Evolutionary conservation across 2,888 invertebrate species (phyloP).

Genomic region (Rotaria sp.): DNA sequence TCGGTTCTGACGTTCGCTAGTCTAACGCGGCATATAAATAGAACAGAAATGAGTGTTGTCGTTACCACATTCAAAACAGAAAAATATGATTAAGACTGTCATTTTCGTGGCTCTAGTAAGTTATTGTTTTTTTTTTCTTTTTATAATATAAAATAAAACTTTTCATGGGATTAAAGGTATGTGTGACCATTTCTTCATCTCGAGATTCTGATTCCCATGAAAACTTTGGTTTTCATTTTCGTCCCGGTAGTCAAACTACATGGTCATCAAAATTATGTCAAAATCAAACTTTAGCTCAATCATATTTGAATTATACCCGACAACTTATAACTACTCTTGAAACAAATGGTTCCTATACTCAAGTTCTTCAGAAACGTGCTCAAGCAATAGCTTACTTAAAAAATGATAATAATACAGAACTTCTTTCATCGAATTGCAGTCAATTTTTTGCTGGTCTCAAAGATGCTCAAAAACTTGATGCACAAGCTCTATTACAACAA

Average conservation of each 20-base stretch:
- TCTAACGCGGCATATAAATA: too few species aligned
- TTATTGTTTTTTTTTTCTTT: too few species aligned
- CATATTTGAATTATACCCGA: not conserved
- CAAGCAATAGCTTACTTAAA: not conserved
- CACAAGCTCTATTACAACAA: not conserved
- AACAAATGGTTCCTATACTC: not conserved
- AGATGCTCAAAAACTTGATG: not conserved
- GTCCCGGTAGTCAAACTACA: not conserved
- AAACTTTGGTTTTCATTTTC: too few species aligned
- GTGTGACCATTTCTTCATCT: too few species aligned
- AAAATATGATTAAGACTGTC: too few species aligned
- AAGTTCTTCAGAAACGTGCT: not conserved
- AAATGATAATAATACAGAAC: not conserved
- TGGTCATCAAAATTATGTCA: not conserved
- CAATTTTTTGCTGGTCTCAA: not conserved
- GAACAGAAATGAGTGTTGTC: too few species aligned
- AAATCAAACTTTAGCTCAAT: not conserved
- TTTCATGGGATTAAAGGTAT: too few species aligned
- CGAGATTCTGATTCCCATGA: too few species aligned
- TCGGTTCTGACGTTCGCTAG: too few species aligned
- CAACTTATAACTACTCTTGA: not conserved
- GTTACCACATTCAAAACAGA: too few species aligned
- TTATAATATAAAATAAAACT: too few species aligned
- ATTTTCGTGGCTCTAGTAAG: too few species aligned
- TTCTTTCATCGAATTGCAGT: not conserved